A percentile compares a stretch with the other conserved stretches of the same genome.
Evolutionary conservation across 2,113 vertebrate species (phyloP).

Genomic region (Ivindomyrus marchei): DNA sequence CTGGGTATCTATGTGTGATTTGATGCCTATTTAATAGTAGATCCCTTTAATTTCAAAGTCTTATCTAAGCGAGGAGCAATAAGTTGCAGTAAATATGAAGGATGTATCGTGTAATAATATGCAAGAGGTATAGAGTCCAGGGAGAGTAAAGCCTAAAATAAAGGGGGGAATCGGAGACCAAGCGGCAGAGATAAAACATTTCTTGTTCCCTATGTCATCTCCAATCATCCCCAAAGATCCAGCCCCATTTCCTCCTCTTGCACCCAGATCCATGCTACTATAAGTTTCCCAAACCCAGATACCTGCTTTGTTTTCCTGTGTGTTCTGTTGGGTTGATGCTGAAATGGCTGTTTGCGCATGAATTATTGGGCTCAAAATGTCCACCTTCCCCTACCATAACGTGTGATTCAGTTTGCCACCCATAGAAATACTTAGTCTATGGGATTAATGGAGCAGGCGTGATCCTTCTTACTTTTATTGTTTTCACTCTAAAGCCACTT

Average conservation of each 20-base stretch:
- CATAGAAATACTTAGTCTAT: background rate
- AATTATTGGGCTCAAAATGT: background rate
- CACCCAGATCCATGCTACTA: no score
- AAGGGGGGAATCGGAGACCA: background rate
- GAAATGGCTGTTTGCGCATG: background rate
- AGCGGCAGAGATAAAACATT: background rate
- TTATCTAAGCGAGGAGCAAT: background rate
- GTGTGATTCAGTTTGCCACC: no score
- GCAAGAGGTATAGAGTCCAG: background rate
- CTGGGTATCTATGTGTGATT: background rate
- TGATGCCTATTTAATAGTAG: background rate
- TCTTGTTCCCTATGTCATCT: background rate
- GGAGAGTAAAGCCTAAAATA: background rate
- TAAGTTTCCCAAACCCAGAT: no score
- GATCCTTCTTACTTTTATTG: background rate
- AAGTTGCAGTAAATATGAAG: background rate
- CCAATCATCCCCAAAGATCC: no score
- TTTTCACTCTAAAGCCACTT: background rate
- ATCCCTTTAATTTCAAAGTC: background rate
- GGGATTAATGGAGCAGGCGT: background rate
- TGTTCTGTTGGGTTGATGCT: no score
- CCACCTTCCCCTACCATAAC: no score
- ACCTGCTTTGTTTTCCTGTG: no score
- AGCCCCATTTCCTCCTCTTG: no score
- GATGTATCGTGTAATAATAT: background rate